Evolutionary conservation across 2,888 invertebrate genomes (phyloP).

Genomic region (Neoitamus cyanurus): DNA sequence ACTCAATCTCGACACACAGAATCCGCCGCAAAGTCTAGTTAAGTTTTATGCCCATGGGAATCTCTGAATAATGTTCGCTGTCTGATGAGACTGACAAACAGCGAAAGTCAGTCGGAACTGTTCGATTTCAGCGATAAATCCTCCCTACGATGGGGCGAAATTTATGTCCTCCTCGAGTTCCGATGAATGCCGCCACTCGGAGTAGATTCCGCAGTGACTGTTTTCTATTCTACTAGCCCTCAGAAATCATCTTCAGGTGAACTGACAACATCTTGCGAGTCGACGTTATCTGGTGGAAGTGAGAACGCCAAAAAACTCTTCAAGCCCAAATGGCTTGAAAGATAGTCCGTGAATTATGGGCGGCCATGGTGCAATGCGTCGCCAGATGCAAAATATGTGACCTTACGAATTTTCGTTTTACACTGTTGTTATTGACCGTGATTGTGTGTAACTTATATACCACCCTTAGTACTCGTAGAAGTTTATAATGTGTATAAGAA

Average conservation of each 20-base stretch:
- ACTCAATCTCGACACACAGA: constrained; percentile 35
- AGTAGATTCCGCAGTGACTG: not conserved
- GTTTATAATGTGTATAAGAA: no score
- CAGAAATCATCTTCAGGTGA: constrained; percentile 1
- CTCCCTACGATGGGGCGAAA: not conserved
- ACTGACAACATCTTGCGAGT: not conserved
- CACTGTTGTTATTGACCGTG: no score
- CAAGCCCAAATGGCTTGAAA: not conserved
- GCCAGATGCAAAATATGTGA: not conserved
- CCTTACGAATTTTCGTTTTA: no score
- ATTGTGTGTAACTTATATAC: no score
- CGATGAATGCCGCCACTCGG: not conserved
- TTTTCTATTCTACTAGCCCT: not conserved
- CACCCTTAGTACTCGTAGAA: no score
- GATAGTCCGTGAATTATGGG: not conserved
- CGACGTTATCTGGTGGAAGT: not conserved
- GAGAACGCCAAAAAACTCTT: not conserved
- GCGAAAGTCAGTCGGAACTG: constrained; percentile 21
- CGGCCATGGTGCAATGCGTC: not conserved
- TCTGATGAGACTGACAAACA: constrained; percentile 36
- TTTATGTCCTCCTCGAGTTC: not conserved
- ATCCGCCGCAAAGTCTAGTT: constrained; percentile 33
- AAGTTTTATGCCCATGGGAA: constrained; percentile 29
- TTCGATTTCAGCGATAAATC: constrained; percentile 4
- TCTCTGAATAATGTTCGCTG: constrained; percentile 30